Percentiles rank a stretch among this genome's conserved stretches.
Evolutionary conservation across 2,113 vertebrate genomes (phyloP).

Genomic region (Onychorhynchus coronatus): DNA sequence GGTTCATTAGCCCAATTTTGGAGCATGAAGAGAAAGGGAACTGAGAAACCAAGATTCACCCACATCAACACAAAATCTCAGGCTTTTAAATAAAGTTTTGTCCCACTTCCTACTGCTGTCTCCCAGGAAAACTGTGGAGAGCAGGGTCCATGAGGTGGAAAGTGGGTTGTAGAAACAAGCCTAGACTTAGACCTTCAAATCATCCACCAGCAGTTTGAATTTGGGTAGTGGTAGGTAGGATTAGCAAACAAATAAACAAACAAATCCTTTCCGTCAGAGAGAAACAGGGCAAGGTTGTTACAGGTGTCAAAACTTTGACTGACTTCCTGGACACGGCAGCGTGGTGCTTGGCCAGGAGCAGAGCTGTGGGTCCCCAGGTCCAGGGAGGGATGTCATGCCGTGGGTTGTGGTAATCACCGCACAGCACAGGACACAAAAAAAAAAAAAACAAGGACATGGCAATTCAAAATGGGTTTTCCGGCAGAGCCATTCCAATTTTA

Average conservation of each 20-base stretch:
- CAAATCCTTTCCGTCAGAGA: not conserved
- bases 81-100: not conserved
- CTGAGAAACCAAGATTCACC: not conserved
- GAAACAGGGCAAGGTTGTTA: not conserved
- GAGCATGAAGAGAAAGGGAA: not conserved
- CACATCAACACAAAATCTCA: not conserved
- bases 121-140: not conserved
- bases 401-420: not conserved
- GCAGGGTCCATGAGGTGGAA: not conserved
- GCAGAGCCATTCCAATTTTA: not conserved
- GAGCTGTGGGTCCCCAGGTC: not conserved
- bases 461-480: not conserved
- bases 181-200: not conserved
- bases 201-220: not conserved
- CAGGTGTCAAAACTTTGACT: not conserved
- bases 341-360: not conserved
- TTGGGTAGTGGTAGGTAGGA: not conserved
- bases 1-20: not conserved
- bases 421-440: accelerated
- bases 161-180: not conserved
- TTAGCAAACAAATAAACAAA: conserved; percentile 14
- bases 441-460: not conserved
- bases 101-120: not conserved
- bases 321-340: not conserved
- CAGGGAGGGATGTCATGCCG: not conserved